These are phyloP conservation scores for Lymantria dispar DNA, from an alignment of 2,888 invertebrate species.

Conservation along the genomic window DNA sequence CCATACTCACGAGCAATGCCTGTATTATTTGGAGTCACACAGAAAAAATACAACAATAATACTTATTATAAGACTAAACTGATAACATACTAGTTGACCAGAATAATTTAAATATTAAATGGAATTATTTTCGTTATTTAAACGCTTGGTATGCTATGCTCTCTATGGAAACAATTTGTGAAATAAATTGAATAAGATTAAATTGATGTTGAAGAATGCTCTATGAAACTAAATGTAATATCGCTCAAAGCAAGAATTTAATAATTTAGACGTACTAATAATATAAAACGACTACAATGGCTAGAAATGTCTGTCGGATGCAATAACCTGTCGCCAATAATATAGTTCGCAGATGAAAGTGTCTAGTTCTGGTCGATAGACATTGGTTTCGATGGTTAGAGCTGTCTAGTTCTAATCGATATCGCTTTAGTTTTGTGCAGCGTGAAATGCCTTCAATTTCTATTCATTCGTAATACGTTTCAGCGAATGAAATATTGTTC, in stretches of 20 bases:
- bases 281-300: neutral
- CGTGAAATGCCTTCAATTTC: slow-evolving; percentile 54
- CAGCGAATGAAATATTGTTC: slow-evolving; percentile 63
- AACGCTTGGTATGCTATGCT: too few relatives aligned
- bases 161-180: too few relatives aligned
- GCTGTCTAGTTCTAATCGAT: neutral
- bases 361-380: neutral
- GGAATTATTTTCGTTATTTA: too few relatives aligned
- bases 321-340: slow-evolving; percentile 16
- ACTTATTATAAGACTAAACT: too few relatives aligned
- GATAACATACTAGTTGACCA: too few relatives aligned
- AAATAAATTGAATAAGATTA: too few relatives aligned
- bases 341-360: slow-evolving; percentile 17
- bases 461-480: slow-evolving; percentile 40
- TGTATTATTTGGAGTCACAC: too few relatives aligned
- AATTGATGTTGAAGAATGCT: too few relatives aligned
- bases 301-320: slow-evolving; percentile 8
- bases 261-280: neutral
- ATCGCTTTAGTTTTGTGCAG: slow-evolving; percentile 9
- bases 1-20: too few relatives aligned
- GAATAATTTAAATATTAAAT: too few relatives aligned
- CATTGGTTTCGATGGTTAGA: neutral
- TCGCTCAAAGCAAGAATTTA: neutral
- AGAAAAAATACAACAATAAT: too few relatives aligned
- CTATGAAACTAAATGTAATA: too few relatives aligned